A percentile compares a stretch with the other conserved stretches of the same genome.
Conservation (phyloP, 92 coral and sea anemone genomes). For the Isaurus tuberculatus region DNA sequence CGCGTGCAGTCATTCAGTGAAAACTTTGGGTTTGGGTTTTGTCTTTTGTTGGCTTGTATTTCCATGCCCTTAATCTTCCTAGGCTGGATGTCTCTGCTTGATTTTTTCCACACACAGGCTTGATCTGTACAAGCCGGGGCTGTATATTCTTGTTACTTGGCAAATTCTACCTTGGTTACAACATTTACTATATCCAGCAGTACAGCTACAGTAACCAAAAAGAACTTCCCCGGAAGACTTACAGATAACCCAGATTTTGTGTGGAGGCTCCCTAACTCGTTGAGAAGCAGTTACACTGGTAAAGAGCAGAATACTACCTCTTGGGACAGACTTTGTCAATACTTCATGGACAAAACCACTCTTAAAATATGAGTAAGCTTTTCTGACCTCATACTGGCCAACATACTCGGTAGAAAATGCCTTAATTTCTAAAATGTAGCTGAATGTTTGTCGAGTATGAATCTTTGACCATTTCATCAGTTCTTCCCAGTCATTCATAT, state of each 20-base stretch:
- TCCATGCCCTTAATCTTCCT: conserved; percentile 57
- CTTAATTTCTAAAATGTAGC: conserved; percentile 52
- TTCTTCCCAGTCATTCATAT: conserved; percentile 36
- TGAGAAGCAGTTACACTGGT: conserved; percentile 38
- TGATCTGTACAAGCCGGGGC: conserved; percentile 56
- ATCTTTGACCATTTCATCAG: conserved; percentile 53
- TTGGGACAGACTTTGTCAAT: background rate
- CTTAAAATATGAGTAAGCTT: conserved; percentile 57
- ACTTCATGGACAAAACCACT: conserved; percentile 69
- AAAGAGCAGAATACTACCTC: conserved; percentile 21
- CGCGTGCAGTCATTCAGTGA: conserved; percentile 17
- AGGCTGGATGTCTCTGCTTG: conserved; percentile 47
- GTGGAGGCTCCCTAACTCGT: conserved; percentile 53
- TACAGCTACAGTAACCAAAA: conserved; percentile 61
- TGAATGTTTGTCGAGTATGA: conserved; percentile 42
- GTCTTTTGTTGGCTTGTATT: conserved; percentile 48
- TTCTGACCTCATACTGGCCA: conserved; percentile 57
- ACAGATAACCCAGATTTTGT: conserved; percentile 59
- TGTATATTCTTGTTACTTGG: conserved; percentile 56
- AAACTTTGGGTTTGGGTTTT: conserved; percentile 41
- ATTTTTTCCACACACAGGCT: conserved; percentile 59
- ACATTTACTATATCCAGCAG: conserved; percentile 62
- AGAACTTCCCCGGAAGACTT: conserved; percentile 59
- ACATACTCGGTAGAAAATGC: conserved; percentile 61
- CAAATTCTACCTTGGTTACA: conserved; percentile 70